A percentile compares a stretch with the other conserved stretches of the same genome.
Conservation (phyloP, 2,113 vertebrate genomes). For the Hoplias malabaricus region DNA sequence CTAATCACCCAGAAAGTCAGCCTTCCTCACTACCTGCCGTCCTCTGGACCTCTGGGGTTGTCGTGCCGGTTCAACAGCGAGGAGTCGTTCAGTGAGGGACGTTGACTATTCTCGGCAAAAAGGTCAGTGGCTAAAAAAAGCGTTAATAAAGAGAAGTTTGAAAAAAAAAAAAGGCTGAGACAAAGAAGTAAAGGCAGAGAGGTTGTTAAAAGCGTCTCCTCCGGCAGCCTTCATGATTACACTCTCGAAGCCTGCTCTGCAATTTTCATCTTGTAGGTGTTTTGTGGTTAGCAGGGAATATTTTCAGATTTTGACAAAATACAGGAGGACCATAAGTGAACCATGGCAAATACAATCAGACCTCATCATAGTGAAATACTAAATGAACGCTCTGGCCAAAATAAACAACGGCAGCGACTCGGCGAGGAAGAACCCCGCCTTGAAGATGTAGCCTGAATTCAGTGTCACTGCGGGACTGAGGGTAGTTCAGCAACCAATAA, state of each 20-base stretch:
- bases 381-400: no score
- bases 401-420: no score
- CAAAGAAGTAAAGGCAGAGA: not conserved
- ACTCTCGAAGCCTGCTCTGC: not conserved
- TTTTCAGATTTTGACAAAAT: not conserved
- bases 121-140: not conserved
- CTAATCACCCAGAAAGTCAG: no score
- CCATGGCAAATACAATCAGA: no score
- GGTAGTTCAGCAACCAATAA: no score
- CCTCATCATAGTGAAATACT: no score
- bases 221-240: slow-evolving; percentile 13
- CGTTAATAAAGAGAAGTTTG: not conserved
- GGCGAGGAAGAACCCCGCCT: no score
- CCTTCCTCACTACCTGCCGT: not conserved
- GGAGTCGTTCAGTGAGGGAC: not conserved
- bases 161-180: not conserved
- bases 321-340: not conserved
- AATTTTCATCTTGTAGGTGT: slow-evolving; percentile 21
- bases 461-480: no score
- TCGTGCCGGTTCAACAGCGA: not conserved
- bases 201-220: not conserved
- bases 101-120: not conserved
- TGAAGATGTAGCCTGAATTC: no score
- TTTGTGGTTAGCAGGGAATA: slow-evolving; percentile 17
- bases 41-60: not conserved